Evolutionary conservation across 2,797 vertebrate genomes (phyloP), one percentile per base, ranked within the genome.

Genomic region (Dipus sagitta): DNA sequence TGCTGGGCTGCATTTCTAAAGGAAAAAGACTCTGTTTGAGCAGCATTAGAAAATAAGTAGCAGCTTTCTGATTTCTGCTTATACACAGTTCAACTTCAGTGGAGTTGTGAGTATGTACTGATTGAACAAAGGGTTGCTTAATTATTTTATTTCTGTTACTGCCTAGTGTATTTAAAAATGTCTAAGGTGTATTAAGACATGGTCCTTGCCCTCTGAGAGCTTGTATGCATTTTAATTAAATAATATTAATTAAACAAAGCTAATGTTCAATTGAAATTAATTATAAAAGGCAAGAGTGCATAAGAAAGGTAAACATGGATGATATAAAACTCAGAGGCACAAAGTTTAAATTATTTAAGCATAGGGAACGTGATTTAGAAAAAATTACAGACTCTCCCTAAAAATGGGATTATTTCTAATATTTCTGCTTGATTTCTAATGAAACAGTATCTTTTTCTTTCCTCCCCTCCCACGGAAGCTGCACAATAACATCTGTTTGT

Each of bases 191-290:
- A 47, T 62, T 85, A 93, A 90, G 70, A 93, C 58, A 82, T 74
- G 86, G 67, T 47, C 15, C 34, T 92, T 96, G 65, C 76, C 85
- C 78, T 92, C 76, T 85, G 79, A 95, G 42, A 94, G 82, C 18
- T 67, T 78, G 85, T 94, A 90, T 67, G 30, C 54, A 85, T 85
- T 94, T 96, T 95, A 94, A 96, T 85, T 93, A 86, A 32, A 93
- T 4, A 91, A 38, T 76, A 78, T 75, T 92, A 96, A 91, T 89
- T 96, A 95, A 97, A 92, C 32, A 93, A 93, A 94, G 89, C 62
- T 87, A 87, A 79, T 78, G 79, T 91, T 87, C 94, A 94, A 96
- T 23, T 60, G 78, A 47, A 70, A 84, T 89, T 94, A 82, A 88
- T 77, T 54, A 90, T 1, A 86, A 93, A 86, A 95, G 54, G 62